phyloP scores from a whole-genome alignment of 2,888 invertebrate species.

The Nephrotoma appendiculata region DNA sequence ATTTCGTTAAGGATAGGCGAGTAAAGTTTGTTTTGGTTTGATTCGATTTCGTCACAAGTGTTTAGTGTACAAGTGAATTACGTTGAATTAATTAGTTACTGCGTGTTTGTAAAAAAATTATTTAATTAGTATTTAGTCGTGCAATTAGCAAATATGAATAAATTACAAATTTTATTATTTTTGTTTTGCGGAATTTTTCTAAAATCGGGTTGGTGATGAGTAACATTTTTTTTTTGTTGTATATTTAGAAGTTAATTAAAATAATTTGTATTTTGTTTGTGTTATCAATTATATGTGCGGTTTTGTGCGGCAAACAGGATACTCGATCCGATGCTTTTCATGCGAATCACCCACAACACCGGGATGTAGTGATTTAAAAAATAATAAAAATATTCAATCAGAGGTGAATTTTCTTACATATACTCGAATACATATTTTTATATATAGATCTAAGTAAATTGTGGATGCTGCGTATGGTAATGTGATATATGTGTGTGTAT shows the following conservation, averaged over 20 bases:
- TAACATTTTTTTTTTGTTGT: neutral
- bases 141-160: neutral
- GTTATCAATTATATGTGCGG: neutral
- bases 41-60: neutral
- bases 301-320: neutral
- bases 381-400: neutral
- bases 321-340: neutral
- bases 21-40: neutral
- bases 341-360: constrained; percentile 1
- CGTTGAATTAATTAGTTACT: neutral
- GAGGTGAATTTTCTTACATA: neutral
- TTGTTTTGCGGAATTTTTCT: neutral
- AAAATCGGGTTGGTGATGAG: constrained; percentile 1
- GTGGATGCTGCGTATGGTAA: neutral
- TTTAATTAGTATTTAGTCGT: neutral
- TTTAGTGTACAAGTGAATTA: neutral
- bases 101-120: neutral
- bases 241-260: neutral
- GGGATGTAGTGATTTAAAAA: neutral
- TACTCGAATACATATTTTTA: neutral
- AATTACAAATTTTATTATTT: neutral
- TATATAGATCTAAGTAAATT: neutral
- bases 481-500: neutral
- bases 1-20: neutral
- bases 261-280: neutral